Conservation (phyloP, 35 echinoderm and acorn worm genomes). For the Diadema setosum region DNA sequence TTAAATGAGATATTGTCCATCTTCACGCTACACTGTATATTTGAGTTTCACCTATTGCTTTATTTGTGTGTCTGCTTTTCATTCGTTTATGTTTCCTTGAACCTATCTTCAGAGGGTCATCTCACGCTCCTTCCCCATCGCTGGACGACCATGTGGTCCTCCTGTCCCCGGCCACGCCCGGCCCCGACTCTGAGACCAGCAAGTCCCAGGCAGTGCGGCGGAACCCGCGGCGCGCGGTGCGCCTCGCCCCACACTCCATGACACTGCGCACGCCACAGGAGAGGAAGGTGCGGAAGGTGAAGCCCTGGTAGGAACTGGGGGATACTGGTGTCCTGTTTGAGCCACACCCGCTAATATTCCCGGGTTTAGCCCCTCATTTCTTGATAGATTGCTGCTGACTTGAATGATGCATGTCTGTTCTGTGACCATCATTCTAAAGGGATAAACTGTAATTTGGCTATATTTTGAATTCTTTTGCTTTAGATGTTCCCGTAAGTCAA, state of each 20-base stretch:
- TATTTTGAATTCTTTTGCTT: too few species aligned
- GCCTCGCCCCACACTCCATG: conserved; percentile 33
- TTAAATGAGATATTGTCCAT: too few species aligned
- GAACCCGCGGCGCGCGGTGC: conserved; percentile 8
- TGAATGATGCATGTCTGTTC: too few species aligned
- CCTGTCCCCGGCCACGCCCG: conserved; percentile 11
- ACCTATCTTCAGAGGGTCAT: neutral
- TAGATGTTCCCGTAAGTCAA: too few species aligned
- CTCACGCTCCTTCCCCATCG: conserved; percentile 1
- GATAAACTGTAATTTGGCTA: too few species aligned
- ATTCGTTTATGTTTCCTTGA: neutral
- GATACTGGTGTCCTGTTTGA: too few species aligned
- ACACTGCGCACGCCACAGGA: conserved; percentile 36
- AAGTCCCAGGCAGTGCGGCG: neutral
- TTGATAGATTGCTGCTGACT: too few species aligned
- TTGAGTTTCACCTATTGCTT: too few species aligned
- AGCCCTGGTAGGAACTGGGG: neutral
- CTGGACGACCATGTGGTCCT: conserved; percentile 6
- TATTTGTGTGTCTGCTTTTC: neutral
- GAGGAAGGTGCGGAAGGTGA: conserved; percentile 28
- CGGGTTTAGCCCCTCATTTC: too few species aligned
- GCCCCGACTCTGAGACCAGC: neutral
- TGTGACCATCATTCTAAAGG: too few species aligned
- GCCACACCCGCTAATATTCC: too few species aligned
- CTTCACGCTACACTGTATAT: too few species aligned